These are phyloP conservation scores for Odobenus rosmarus DNA, from an alignment of 2,113 vertebrate species.

Conservation along the genomic window DNA sequence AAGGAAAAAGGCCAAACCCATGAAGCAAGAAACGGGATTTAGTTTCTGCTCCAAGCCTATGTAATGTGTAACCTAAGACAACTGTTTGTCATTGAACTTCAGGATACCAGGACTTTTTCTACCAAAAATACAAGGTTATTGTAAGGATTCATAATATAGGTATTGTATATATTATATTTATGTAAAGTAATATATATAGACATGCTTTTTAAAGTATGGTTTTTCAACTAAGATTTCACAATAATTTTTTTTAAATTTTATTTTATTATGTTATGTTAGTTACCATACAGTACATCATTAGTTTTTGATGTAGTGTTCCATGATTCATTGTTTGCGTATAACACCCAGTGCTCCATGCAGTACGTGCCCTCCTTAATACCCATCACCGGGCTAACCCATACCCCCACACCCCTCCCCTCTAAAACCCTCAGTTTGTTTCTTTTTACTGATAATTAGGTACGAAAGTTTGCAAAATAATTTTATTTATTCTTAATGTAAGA, in stretches of 20 bases:
- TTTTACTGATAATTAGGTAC: constrained; percentile 2
- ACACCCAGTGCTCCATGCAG: too few relatives aligned
- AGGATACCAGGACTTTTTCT: not conserved
- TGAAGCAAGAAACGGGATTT: not conserved
- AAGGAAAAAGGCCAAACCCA: not conserved
- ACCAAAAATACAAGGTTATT: not conserved
- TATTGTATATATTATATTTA: not conserved
- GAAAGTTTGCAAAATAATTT: not conserved
- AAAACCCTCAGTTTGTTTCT: too few relatives aligned
- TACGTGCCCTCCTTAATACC: too few relatives aligned
- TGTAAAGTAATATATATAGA: not conserved
- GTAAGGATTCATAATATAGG: not conserved
- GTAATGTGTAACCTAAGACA: not conserved
- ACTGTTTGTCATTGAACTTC: not conserved
- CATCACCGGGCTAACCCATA: too few relatives aligned
- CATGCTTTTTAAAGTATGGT: not conserved
- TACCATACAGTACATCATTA: too few relatives aligned
- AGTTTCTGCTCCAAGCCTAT: not conserved
- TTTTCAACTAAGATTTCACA: not conserved
- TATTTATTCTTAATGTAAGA: constrained; percentile 12
- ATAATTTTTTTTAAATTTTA: not conserved
- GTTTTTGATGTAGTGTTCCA: too few relatives aligned
- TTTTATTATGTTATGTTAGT: too few relatives aligned
- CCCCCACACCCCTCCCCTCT: too few relatives aligned
- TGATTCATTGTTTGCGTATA: too few relatives aligned